phyloP scores from a whole-genome alignment of 1,140 invertebrate species.

The Dendrolimus kikuchii region DNA sequence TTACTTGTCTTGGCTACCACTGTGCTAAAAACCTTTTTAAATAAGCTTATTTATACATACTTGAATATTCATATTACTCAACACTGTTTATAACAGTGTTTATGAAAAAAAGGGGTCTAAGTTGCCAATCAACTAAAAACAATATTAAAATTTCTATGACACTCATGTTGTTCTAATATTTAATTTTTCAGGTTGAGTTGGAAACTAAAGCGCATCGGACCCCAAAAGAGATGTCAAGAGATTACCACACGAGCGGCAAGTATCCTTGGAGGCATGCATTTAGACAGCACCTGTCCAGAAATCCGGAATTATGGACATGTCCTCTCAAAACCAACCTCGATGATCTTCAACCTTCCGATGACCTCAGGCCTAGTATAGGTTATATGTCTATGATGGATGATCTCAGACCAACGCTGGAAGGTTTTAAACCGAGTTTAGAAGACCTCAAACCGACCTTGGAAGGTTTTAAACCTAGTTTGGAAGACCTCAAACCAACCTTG shows the following conservation, averaged over 20 bases:
- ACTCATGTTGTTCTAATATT: too few species aligned
- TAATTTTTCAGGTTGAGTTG: slow-evolving; percentile 33
- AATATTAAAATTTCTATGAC: too few species aligned
- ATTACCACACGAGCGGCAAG: slow-evolving; percentile 54
- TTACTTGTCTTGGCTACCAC: too few species aligned
- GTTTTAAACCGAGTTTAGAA: slow-evolving; percentile 31
- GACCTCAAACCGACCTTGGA: slow-evolving; percentile 22
- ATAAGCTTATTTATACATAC: too few species aligned
- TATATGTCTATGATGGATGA: slow-evolving; percentile 3
- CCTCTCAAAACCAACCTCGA: slow-evolving; percentile 1
- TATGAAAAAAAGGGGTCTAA: too few species aligned
- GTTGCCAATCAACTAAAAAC: too few species aligned
- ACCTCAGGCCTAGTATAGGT: slow-evolving; percentile 5
- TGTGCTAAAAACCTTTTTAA: too few species aligned
- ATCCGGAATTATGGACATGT: slow-evolving; percentile 44
- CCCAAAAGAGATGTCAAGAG: slow-evolving; percentile 44
- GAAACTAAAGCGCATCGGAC: slow-evolving; percentile 47
- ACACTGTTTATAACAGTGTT: too few species aligned
- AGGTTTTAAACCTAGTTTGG: slow-evolving; percentile 28
- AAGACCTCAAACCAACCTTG: background rate
- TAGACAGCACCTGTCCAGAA: slow-evolving; percentile 36
- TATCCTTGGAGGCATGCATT: slow-evolving; percentile 58
- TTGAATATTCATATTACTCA: too few species aligned
- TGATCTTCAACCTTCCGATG: slow-evolving; percentile 4
- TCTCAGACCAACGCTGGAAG: slow-evolving; percentile 8